Evolutionary conservation across 1,140 invertebrate genomes (phyloP), one percentile per base, ranked within the genome.

Genomic region (Cydia amplana): DNA sequence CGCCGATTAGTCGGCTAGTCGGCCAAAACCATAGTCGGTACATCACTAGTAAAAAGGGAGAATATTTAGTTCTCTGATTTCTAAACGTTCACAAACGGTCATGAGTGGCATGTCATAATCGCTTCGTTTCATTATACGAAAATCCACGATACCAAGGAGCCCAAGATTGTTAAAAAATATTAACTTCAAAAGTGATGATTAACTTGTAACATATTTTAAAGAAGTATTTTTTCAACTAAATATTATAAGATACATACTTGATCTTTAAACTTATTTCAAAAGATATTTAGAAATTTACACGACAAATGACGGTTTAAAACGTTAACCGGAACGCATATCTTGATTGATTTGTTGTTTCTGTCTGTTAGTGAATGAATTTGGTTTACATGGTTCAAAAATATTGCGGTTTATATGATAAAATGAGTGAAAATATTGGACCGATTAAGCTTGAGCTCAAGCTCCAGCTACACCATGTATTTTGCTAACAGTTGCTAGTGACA

Each of bases 261-360:
- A 40, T 40, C 36, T 10, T 10, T 40, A 9, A 40, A 40, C 36
- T 10, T 40, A 40, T 40, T 10, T 40, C 9, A 40, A 40, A 2
- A 9, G 36, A 46, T 46, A 46, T 14, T 46, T 46, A 16, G 6
- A 18, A 51, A 7, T 5, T n/a, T 5, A 51, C n/a, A 51, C 1
- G n/a, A 18, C 7, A 60, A 23, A 23, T 60, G 18, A 20, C 20
- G 20, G 55, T 23, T 60, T 23, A 60, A 2, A 60, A 23, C 18
- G 55, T 23, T 23, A 60, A 23, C 2, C 20, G 55, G n/a, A 23
- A 60, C 55, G 55, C 55, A 60, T 10, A 10, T 60, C 55, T 60
- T 60, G 55, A 60, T 60, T 60, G 55, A 60, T 60, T 60, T 60
- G 55, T 60, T 60, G 55, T 60, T 60, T 20, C 20, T 18, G n/a